phyloP scores from a whole-genome alignment of 2,888 invertebrate genomes.

The Pterostichus niger region DNA sequence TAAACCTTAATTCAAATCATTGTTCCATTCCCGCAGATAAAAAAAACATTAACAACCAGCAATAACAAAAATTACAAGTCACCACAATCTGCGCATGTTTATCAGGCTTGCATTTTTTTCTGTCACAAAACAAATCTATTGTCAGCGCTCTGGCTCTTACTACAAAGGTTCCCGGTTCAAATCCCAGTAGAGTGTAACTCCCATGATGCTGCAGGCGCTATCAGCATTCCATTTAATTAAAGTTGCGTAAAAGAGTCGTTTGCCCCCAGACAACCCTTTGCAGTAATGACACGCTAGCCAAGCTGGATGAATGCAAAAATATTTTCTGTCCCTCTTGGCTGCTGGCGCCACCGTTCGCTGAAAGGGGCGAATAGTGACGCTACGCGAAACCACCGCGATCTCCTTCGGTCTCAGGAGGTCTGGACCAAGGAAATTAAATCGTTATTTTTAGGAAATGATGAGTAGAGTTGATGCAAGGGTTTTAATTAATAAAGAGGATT shows the following conservation, averaged over 20 bases:
- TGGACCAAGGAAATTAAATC: constrained; percentile 30
- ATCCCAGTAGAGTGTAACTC: constrained; percentile 29
- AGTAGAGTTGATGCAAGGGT: constrained; percentile 34
- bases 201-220: constrained; percentile 49
- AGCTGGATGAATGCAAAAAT: constrained; percentile 39
- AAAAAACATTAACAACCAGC: background rate
- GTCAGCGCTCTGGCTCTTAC: background rate
- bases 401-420: constrained; percentile 11
- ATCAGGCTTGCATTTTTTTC: constrained; percentile 41
- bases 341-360: background rate
- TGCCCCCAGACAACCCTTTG: constrained; percentile 57
- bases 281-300: constrained; percentile 47
- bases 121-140: constrained; percentile 40
- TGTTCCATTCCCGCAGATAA: constrained; percentile 18
- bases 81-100: constrained; percentile 37
- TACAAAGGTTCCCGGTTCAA: constrained; percentile 40
- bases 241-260: constrained; percentile 62
- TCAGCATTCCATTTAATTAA: constrained; percentile 65
- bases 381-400: no score
- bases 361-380: no score
- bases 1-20: constrained; percentile 4
- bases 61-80: constrained; percentile 16
- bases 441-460: constrained; percentile 41
- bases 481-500: constrained; percentile 42
- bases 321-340: constrained; percentile 33